Evolutionary conservation across 2,888 invertebrate species (phyloP).

Genomic region (Drosophila planitibia): DNA sequence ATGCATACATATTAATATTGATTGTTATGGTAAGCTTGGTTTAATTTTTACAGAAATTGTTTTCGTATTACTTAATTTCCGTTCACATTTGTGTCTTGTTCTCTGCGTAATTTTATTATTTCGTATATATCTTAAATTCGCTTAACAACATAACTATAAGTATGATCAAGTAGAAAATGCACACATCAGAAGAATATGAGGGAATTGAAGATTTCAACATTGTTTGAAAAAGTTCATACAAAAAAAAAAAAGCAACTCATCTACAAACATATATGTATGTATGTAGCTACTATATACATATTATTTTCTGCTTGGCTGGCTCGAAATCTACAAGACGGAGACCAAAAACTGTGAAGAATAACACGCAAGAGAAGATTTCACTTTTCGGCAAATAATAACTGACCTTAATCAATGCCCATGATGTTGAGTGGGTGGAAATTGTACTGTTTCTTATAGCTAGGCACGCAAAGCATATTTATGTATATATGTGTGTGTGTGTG

Average conservation of each 20-base stretch:
- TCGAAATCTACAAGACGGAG: conserved; percentile 17
- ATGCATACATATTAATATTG: not conserved
- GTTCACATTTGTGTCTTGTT: not conserved
- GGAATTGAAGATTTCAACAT: not conserved
- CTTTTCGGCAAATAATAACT: conserved; percentile 70
- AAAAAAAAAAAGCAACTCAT: conserved; percentile 18
- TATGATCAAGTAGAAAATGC: not conserved
- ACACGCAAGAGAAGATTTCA: conserved; percentile 59
- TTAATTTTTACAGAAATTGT: not conserved
- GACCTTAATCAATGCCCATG: conserved; percentile 73
- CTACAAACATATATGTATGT: not conserved
- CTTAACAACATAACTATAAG: not conserved
- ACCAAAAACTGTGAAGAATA: conserved; percentile 12
- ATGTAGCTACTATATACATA: not conserved
- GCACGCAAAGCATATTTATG: conserved; percentile 13
- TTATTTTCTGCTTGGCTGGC: conserved; percentile 48
- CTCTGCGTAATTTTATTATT: not conserved
- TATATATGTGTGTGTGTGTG: not conserved
- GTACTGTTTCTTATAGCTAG: conserved; percentile 27
- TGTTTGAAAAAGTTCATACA: not conserved
- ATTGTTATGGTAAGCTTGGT: not conserved
- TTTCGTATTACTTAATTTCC: not conserved
- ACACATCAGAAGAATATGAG: not conserved
- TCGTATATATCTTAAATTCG: not conserved
- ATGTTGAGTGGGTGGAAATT: conserved; percentile 54